Evolutionary conservation across 2,797 vertebrate genomes (phyloP), one percentile per base, ranked within the genome.

Genomic region (Jordanella pulchra): DNA sequence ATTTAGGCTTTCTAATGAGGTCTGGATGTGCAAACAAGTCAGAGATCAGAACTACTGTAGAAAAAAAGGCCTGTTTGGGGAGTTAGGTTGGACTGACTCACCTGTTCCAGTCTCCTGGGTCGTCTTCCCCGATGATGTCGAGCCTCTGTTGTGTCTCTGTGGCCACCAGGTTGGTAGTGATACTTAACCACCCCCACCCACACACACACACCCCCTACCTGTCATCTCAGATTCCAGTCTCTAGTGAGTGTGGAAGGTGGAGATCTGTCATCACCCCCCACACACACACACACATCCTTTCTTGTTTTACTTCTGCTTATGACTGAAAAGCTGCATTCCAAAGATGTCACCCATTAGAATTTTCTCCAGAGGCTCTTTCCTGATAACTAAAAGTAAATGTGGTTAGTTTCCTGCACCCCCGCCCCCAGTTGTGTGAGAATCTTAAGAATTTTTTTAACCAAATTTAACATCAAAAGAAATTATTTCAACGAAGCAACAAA

Each of bases 1-100:
- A 73, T 80, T 78, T 63, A 69, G 65, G 84, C 72, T 86, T 25
- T 32, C 32, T 80, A 82, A 87, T 77, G 77, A 88, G 78, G 50
- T 32, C 67, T 67, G n/a, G 39, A 44, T 44, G 69, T 66, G 68
- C 75, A 75, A 7, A 64, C 11, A 39, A 75, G 65, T 32, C 68
- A 71, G 3, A 73, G 69, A 76, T 72, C 44, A 71, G 51, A 73
- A 66, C 15, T 5, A 39, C 44, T 48, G 27, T 72, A 35, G 25
- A 63, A 44, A 39, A 39, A 39, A 17, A 74, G 69, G 50, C 71
- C 60, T n/a, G 27, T 45, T 18, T 44, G 1, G 18, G 27, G 28
- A 39, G 28, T 17, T 50, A 17, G 32, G 32, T 44, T 71, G 48
- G 51, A 39, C 71, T 72, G 47, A 70, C 86, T 91, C 82, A 93